Evolutionary conservation across 2,113 vertebrate species (phyloP).

Genomic region (Pedetes capensis): DNA sequence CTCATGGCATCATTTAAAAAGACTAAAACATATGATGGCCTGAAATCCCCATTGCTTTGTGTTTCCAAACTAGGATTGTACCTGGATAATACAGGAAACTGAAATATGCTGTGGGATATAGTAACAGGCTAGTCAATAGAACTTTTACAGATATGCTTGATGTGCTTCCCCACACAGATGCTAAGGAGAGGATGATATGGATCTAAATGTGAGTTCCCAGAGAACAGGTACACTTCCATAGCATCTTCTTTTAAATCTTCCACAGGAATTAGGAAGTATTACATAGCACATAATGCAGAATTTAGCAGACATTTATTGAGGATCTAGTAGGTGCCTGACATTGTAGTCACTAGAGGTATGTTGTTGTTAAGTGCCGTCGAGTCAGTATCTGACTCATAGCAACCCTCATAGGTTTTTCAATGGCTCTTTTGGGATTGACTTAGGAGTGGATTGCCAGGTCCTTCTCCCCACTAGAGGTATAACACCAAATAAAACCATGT

Average conservation of each 20-base stretch:
- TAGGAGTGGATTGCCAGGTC: too few relatives aligned
- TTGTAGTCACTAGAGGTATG: background rate
- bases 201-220: background rate
- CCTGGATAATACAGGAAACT: background rate
- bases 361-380: too few relatives aligned
- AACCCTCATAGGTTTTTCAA: too few relatives aligned
- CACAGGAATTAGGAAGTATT: background rate
- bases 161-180: background rate
- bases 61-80: background rate
- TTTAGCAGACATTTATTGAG: background rate
- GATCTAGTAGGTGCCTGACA: background rate
- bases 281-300: background rate
- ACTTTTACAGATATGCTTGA: background rate
- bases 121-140: background rate
- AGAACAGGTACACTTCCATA: background rate
- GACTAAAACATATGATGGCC: background rate
- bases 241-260: background rate
- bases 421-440: too few relatives aligned
- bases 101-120: rapidly evolving
- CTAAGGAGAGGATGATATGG: background rate
- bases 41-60: background rate
- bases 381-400: too few relatives aligned
- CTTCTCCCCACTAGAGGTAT: background rate
- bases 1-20: background rate
- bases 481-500: background rate